Evolutionary conservation across 1,140 invertebrate genomes (phyloP).

Genomic region (Aplysia californica): DNA sequence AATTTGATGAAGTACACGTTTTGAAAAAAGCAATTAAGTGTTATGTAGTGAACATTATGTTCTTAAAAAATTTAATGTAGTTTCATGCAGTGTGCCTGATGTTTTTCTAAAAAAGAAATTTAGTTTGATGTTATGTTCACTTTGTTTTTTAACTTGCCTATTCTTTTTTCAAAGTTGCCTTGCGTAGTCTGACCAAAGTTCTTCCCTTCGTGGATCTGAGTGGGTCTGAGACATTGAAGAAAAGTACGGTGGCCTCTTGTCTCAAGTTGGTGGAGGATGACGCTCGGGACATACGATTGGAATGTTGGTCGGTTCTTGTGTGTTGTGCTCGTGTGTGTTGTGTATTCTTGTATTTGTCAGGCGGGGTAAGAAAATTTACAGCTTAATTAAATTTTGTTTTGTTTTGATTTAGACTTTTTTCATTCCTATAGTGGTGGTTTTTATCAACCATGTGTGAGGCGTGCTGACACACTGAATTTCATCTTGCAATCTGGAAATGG

Average conservation of each 20-base stretch:
- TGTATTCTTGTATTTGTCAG: background rate
- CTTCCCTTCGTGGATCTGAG: background rate
- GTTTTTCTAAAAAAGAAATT: background rate
- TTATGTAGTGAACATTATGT: too few relatives aligned
- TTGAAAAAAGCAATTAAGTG: too few relatives aligned
- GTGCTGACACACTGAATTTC: too few relatives aligned
- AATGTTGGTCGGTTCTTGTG: conserved; percentile 6
- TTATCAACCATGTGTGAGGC: background rate
- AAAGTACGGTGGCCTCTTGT: background rate
- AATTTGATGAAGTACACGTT: too few relatives aligned
- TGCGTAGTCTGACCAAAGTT: background rate
- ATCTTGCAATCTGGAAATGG: background rate
- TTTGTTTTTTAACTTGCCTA: background rate
- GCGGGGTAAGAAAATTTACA: background rate
- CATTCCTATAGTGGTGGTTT: background rate
- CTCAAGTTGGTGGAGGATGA: conserved; percentile 11
- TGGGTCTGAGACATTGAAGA: background rate
- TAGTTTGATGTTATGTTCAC: background rate
- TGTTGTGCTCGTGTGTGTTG: too few relatives aligned
- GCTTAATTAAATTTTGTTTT: background rate
- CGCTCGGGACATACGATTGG: background rate
- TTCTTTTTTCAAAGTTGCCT: background rate
- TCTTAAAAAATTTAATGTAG: too few relatives aligned
- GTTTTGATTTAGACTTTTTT: background rate
- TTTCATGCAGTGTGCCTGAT: too few relatives aligned